Percentiles rank a stretch among this genome's conserved stretches.
Evolutionary conservation across 2,113 vertebrate genomes (phyloP).

Genomic region (Machaerirhynchus nigripectus): DNA sequence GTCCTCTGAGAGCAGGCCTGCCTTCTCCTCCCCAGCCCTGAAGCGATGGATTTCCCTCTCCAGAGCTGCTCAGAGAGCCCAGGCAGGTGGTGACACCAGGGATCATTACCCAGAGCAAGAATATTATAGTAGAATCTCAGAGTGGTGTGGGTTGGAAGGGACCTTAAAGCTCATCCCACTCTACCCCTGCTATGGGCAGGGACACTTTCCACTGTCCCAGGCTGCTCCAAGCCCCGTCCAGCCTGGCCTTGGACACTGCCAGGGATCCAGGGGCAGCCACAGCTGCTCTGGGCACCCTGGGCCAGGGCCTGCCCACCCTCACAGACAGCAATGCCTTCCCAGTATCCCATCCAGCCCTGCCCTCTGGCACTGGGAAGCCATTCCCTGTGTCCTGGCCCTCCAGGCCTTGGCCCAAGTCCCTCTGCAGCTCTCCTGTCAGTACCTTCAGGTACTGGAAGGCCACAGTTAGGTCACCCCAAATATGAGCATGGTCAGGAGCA

Average conservation of each 20-base stretch:
- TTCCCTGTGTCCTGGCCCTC: neutral
- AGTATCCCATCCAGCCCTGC: fast-evolving
- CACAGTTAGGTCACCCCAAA: neutral
- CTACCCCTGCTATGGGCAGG: neutral
- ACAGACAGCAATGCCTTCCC: fast-evolving
- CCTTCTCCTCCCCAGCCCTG: neutral
- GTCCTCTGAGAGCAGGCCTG: neutral
- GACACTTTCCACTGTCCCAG: neutral
- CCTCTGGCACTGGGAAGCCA: neutral
- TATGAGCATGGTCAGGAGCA: fast-evolving
- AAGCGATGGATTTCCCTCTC: neutral
- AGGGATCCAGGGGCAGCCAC: neutral
- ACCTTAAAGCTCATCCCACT: fast-evolving
- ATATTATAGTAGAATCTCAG: neutral
- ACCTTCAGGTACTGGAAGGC: neutral
- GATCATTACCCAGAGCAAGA: neutral
- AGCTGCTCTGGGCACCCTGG: neutral
- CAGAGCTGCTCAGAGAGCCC: neutral
- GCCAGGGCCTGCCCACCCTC: neutral
- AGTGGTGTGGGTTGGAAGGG: neutral
- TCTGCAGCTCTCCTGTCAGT: neutral
- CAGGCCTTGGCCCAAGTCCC: neutral
- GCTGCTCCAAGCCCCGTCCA: fast-evolving
- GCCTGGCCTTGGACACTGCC: neutral
- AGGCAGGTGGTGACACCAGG: neutral